A percentile compares a stretch with the other conserved stretches of the same genome.
Evolutionary conservation across 2,888 invertebrate species (phyloP).

Genomic region (Craniophora ligustri): DNA sequence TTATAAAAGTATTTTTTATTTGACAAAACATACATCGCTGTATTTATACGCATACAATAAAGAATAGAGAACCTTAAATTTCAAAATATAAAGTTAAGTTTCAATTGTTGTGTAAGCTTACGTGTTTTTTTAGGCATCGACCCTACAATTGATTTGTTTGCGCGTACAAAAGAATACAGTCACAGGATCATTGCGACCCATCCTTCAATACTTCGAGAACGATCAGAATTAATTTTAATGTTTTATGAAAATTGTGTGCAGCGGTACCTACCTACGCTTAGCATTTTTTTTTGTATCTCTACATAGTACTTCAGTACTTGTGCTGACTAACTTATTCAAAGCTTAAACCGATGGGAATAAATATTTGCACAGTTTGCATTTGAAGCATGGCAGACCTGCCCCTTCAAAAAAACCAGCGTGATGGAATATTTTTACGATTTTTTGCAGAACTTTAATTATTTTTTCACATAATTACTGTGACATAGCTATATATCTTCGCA

Average conservation of each 20-base stretch:
- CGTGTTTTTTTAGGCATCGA: not conserved
- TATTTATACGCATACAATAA: not conserved
- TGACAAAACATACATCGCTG: not conserved
- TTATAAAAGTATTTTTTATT: not conserved
- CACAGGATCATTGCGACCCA: not conserved
- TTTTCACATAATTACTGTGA: too few relatives aligned
- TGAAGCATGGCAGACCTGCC: too few relatives aligned
- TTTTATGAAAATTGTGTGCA: not conserved
- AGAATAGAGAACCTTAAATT: not conserved
- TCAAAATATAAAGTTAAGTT: not conserved
- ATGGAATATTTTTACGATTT: too few relatives aligned
- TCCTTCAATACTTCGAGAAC: not conserved
- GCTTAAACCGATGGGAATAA: too few relatives aligned
- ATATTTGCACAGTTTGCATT: too few relatives aligned
- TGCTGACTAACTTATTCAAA: too few relatives aligned
- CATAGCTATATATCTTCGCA: too few relatives aligned
- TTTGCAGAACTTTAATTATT: too few relatives aligned
- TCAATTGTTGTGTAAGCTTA: not conserved
- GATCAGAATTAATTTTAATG: not conserved
- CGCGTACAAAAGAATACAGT: not conserved
- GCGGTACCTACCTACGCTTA: too few relatives aligned
- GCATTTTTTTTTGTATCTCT: too few relatives aligned
- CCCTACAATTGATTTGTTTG: constrained; percentile 3
- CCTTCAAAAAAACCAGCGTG: too few relatives aligned
- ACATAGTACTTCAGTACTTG: too few relatives aligned